phyloP scores from a whole-genome alignment of 2,113 vertebrate species.

The Recurvirostra avosetta region DNA sequence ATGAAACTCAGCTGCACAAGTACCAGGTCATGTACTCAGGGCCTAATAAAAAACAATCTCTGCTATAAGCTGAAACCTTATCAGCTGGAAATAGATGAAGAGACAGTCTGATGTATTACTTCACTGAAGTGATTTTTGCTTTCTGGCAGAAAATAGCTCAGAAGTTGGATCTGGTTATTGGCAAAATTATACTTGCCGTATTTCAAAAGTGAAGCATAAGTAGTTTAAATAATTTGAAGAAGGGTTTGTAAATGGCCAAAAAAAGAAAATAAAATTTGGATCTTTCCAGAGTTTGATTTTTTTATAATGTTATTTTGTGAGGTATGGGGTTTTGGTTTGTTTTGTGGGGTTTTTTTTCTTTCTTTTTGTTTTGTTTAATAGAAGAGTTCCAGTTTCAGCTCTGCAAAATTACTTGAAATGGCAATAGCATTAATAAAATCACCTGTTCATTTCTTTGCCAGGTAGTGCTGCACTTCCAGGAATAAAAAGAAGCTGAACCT shows the following conservation, averaged over 20 bases:
- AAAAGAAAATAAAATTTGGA: neutral
- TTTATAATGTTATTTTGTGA: neutral
- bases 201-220: neutral
- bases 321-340: neutral
- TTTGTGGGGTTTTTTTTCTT: neutral
- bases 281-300: neutral
- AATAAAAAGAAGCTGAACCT: neutral
- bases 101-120: neutral
- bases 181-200: neutral
- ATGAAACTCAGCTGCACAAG: conserved; percentile 5
- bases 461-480: neutral
- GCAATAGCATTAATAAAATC: neutral
- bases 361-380: neutral
- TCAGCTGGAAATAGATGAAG: conserved; percentile 19
- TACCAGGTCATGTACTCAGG: neutral
- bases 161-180: neutral
- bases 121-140: neutral
- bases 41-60: neutral
- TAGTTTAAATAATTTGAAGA: neutral
- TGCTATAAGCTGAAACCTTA: neutral
- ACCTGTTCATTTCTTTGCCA: neutral
- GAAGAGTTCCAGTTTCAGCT: neutral
- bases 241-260: neutral
- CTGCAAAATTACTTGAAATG: neutral
- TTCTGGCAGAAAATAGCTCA: conserved; percentile 11